Conservation (phyloP, 2,888 invertebrate genomes). For the Chymomyza caudatula region DNA sequence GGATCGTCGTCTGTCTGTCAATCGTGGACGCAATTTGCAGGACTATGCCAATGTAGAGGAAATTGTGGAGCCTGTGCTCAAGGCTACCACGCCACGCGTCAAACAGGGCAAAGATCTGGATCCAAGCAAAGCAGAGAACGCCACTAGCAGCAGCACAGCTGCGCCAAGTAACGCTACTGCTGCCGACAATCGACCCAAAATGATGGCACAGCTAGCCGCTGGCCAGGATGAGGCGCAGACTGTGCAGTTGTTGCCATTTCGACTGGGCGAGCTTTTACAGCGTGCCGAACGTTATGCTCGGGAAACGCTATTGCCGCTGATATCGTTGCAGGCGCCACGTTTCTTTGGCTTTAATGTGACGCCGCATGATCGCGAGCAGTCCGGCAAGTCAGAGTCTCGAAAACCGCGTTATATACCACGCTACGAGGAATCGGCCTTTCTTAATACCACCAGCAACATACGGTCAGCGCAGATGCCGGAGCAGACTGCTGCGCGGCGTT, state of each 20-base stretch:
- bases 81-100: slow-evolving; percentile 80
- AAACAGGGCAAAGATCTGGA: slow-evolving; percentile 72
- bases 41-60: slow-evolving; percentile 78
- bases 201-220: slow-evolving; percentile 45
- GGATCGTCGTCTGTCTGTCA: slow-evolving; percentile 62
- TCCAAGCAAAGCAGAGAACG: slow-evolving; percentile 34
- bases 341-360: slow-evolving; percentile 81
- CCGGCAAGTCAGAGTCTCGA: slow-evolving; percentile 46
- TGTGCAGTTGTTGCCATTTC: slow-evolving; percentile 88
- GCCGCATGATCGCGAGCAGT: slow-evolving; percentile 45
- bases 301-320: slow-evolving; percentile 86
- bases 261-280: slow-evolving; percentile 87
- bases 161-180: not conserved
- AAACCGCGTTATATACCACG: slow-evolving; percentile 84
- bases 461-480: not conserved
- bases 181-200: slow-evolving; percentile 29
- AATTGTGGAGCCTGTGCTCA: slow-evolving; percentile 86
- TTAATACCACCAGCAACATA: slow-evolving; percentile 31
- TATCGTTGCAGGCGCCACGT: slow-evolving; percentile 88
- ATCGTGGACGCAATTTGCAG: slow-evolving; percentile 71
- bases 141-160: not conserved
- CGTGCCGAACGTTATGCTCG: slow-evolving; percentile 90
- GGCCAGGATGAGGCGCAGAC: slow-evolving; percentile 78
- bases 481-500: slow-evolving; percentile 31
- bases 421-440: slow-evolving; percentile 73